These are phyloP conservation scores for Clitarchus hookeri DNA, from an alignment of 2,888 invertebrate genomes.

Conservation along the genomic window DNA sequence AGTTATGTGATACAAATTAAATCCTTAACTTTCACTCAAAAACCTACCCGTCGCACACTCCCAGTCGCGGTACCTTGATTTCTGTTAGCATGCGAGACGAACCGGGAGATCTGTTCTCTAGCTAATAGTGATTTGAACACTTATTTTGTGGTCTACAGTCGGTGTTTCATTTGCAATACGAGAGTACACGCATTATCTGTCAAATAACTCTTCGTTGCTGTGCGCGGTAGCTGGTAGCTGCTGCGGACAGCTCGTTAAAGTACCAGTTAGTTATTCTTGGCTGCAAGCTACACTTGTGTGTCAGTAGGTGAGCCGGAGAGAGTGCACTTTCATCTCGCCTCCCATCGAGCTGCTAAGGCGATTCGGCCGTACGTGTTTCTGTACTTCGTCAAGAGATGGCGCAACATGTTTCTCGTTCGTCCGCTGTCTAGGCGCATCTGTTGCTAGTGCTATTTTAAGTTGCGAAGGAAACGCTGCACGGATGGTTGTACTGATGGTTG, in stretches of 20 bases:
- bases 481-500: too few relatives aligned
- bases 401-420: not conserved
- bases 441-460: not conserved
- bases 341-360: conserved; percentile 15
- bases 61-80: too few relatives aligned
- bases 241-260: not conserved
- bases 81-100: too few relatives aligned
- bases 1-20: too few relatives aligned
- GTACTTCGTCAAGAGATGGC: not conserved
- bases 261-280: not conserved
- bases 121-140: too few relatives aligned
- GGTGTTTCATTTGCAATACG: too few relatives aligned
- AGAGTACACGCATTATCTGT: too few relatives aligned
- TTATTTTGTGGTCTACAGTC: too few relatives aligned
- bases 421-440: not conserved
- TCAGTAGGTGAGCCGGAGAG: conserved; percentile 38
- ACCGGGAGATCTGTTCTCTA: too few relatives aligned
- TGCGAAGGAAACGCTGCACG: not conserved
- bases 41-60: too few relatives aligned
- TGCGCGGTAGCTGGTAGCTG: not conserved
- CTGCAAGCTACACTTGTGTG: conserved; percentile 23
- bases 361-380: not conserved
- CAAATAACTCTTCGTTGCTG: not conserved
- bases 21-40: too few relatives aligned
- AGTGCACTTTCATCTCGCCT: conserved; percentile 28